These are phyloP conservation scores for Oncorhynchus mykiss DNA, from an alignment of 2,113 vertebrate species.

Conservation along the genomic window DNA sequence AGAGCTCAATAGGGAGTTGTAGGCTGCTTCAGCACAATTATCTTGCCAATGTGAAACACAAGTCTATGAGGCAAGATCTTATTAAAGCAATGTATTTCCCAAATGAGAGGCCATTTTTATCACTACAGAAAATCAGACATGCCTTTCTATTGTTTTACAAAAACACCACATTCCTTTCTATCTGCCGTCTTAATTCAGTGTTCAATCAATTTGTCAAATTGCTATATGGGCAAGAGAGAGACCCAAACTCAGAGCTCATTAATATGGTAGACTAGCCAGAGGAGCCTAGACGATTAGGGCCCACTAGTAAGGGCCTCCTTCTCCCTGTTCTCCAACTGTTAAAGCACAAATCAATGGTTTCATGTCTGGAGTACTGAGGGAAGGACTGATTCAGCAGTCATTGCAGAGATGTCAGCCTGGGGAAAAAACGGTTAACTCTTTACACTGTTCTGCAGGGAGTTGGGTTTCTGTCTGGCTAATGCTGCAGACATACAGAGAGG, in stretches of 20 bases:
- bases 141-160: slow-evolving; percentile 11
- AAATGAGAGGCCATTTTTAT: slow-evolving; percentile 57
- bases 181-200: slow-evolving; percentile 57
- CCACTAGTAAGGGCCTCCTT: not conserved
- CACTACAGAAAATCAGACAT: slow-evolving; percentile 51
- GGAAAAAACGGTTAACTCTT: not conserved
- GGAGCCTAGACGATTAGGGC: not conserved
- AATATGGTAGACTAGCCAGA: not conserved
- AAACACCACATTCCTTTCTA: slow-evolving; percentile 59
- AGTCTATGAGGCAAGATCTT: slow-evolving; percentile 63
- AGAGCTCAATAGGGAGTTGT: slow-evolving; percentile 58
- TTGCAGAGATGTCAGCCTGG: not conserved
- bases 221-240: not conserved
- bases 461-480: not conserved
- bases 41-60: slow-evolving; percentile 63
- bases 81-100: slow-evolving; percentile 71
- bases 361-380: not conserved
- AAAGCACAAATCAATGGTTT: not conserved
- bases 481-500: not conserved
- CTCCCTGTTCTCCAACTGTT: not conserved
- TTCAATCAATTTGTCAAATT: slow-evolving; percentile 1
- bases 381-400: not conserved
- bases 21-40: slow-evolving; percentile 73
- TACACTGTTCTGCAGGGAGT: not conserved
- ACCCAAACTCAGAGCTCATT: not conserved